These are phyloP conservation scores for Nemotelus nigrinus DNA, from an alignment of 2,888 invertebrate species.

Conservation along the genomic window DNA sequence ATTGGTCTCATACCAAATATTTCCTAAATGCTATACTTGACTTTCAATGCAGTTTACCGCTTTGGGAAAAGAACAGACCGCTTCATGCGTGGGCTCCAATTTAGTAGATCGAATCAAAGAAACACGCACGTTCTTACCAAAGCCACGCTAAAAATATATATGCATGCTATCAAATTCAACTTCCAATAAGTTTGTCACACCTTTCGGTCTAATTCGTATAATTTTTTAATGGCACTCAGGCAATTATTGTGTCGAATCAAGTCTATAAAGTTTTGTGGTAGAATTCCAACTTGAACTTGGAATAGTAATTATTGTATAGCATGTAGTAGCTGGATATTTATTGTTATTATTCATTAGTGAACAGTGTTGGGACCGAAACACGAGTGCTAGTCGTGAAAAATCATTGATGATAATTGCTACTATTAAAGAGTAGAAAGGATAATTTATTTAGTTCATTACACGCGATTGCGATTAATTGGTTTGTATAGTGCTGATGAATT, in stretches of 20 bases:
- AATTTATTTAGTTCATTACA: too few species aligned
- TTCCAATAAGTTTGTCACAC: constrained; percentile 1
- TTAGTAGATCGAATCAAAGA: constrained; percentile 2
- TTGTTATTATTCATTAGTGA: constrained; percentile 3
- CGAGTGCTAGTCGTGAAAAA: too few species aligned
- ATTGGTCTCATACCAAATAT: neutral
- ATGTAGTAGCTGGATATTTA: constrained; percentile 25
- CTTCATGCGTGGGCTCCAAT: constrained; percentile 23
- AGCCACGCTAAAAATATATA: neutral
- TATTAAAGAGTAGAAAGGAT: too few species aligned
- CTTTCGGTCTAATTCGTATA: constrained; percentile 8
- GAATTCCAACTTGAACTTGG: neutral
- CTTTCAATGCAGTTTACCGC: too few species aligned
- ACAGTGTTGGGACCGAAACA: neutral
- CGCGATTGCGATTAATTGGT: too few species aligned
- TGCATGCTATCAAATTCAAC: neutral
- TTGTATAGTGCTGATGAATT: too few species aligned
- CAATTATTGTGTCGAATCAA: constrained; percentile 29
- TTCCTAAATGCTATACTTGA: neutral
- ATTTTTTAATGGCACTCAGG: neutral
- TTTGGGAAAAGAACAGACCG: neutral
- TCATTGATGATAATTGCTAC: neutral
- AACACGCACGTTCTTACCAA: neutral
- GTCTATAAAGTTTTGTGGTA: constrained; percentile 13
- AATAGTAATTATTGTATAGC: neutral